Conservation (phyloP, 2,888 invertebrate species). For the Allacma fusca region DNA sequence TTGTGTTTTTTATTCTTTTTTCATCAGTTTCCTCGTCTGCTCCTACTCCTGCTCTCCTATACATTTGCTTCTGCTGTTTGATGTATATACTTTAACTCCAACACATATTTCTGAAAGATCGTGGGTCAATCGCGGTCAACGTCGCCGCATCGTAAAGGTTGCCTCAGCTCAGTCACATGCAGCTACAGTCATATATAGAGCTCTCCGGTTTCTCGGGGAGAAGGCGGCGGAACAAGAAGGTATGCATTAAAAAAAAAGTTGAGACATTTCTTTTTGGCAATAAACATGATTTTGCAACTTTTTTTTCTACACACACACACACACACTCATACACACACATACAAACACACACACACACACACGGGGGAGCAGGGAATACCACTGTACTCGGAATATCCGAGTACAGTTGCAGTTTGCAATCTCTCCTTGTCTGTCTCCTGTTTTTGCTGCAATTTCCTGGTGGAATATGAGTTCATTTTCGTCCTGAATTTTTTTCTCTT, state of each 20-base stretch:
- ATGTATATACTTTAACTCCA: not conserved
- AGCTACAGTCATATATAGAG: not conserved
- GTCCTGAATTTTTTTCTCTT: too few relatives aligned
- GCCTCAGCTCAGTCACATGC: not conserved
- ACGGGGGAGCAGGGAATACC: too few relatives aligned
- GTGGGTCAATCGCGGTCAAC: conserved; percentile 27
- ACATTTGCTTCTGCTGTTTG: not conserved
- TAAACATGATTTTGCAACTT: conserved; percentile 14
- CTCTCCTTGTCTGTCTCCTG: too few relatives aligned
- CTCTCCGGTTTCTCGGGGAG: not conserved
- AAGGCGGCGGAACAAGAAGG: not conserved
- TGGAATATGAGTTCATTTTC: too few relatives aligned
- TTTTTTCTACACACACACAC: too few relatives aligned
- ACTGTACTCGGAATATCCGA: too few relatives aligned
- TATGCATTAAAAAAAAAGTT: not conserved
- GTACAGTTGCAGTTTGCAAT: too few relatives aligned
- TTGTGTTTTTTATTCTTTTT: not conserved
- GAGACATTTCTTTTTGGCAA: conserved; percentile 21
- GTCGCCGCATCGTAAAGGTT: conserved; percentile 27
- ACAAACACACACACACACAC: too few relatives aligned
- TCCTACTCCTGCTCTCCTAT: not conserved
- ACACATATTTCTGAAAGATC: not conserved
- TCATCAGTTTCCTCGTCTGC: not conserved
- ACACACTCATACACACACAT: too few relatives aligned
- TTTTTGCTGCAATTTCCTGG: too few relatives aligned